These are phyloP conservation scores for Catamblyrhynchus diadema DNA, from an alignment of 2,797 vertebrate species.

Conservation along the genomic window DNA sequence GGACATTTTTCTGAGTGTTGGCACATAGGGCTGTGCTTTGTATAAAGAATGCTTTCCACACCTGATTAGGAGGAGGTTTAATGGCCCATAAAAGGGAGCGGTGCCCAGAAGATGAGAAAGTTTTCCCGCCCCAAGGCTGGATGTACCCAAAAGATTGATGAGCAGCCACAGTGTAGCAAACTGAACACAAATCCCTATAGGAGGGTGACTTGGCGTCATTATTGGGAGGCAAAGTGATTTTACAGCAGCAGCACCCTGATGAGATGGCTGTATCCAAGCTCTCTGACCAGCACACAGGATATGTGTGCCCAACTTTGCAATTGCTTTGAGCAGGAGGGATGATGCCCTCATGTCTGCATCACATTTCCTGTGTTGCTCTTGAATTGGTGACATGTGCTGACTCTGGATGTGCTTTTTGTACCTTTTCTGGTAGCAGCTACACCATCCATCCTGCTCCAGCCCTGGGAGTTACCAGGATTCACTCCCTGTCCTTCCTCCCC, in stretches of 20 bases:
- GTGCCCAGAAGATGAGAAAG: neutral
- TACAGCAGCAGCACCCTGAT: neutral
- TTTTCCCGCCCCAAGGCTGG: neutral
- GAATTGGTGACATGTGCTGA: neutral
- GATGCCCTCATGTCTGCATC: neutral
- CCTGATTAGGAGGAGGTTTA: neutral
- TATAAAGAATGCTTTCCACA: neutral
- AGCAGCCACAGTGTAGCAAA: neutral
- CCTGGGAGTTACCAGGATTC: neutral
- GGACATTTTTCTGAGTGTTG: neutral
- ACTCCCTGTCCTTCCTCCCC: neutral
- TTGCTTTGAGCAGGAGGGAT: neutral
- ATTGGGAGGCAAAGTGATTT: neutral
- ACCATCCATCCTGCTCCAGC: neutral
- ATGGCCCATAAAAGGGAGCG: neutral
- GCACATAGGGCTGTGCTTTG: neutral
- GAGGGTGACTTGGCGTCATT: neutral
- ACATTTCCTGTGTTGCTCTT: neutral
- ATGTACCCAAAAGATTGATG: fast-evolving
- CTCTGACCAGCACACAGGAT: neutral
- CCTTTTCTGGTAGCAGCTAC: neutral
- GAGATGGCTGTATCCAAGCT: neutral
- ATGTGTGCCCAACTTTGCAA: fast-evolving
- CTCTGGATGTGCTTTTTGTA: neutral
- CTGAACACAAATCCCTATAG: neutral